Evolutionary conservation across 2,797 vertebrate genomes (phyloP), one percentile per base, ranked within the genome.

Genomic region (Molossus molossus): DNA sequence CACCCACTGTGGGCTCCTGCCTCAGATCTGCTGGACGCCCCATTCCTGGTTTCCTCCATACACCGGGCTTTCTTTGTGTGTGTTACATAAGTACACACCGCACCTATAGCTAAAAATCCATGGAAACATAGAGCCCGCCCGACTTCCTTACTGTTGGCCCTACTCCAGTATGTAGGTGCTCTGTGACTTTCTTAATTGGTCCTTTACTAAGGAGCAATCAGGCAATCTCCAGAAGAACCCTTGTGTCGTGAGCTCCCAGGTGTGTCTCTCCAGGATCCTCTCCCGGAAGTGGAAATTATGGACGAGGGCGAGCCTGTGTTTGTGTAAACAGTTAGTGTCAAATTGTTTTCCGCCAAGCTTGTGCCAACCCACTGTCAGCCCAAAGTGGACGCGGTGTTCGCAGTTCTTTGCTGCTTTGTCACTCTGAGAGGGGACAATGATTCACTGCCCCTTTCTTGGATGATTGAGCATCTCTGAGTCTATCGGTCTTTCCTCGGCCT

Each of bases 91-190:
- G 0, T 5, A 27, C 37, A 18, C 5, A 10, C 4, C 4, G 27
- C 17, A 3, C 0, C 3, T 1, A 0, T 2, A 6, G 10, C 21
- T 76, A 3, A n/a, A 21, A 25, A 27, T 27, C 1, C 4, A 0
- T 0, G 8, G 10, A 3, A 0, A 4, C 25, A 6, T 4, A 23
- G 90, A 70, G 53, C 14, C 17, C 12, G 2, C 85, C 9, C 0
- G 5, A 29, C 40, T 12, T 18, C 17, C 75, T 48, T 2, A 3
- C 7, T 29, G 1, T 5, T 33, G 77, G 65, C 25, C n/a, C 40
- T 33, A 14, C 13, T 40, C 50, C 33, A 55, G 12, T 0, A 37
- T 1, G 37, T 9, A n/a, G 20, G 11, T 29, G 27, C 8, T 67
- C 53, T 29, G n/a, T 50, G 69, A 64, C 76, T 69, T 20, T 17